Evolutionary conservation across 2,797 vertebrate species (phyloP).

Genomic region (Heliangelus exortis): DNA sequence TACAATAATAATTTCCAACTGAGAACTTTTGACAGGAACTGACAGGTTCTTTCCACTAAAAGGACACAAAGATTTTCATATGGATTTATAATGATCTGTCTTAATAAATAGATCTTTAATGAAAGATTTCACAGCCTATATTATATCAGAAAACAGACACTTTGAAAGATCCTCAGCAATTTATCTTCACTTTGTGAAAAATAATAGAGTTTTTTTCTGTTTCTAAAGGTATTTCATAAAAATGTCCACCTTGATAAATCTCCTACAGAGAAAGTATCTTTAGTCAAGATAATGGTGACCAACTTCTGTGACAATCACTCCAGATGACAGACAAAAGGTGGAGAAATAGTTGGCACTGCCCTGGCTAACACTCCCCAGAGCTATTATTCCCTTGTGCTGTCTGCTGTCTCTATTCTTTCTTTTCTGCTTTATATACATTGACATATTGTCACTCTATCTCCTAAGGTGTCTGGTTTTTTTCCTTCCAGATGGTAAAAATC

Average conservation of each 20-base stretch:
- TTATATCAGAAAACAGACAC: background rate
- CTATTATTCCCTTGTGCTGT: background rate
- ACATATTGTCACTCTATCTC: background rate
- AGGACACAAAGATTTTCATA: background rate
- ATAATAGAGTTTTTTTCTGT: background rate
- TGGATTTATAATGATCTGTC: background rate
- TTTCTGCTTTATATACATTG: background rate
- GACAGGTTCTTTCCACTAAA: background rate
- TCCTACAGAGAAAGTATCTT: background rate
- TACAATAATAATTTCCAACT: background rate
- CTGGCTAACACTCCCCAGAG: background rate
- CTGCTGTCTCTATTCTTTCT: background rate
- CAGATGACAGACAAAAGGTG: background rate
- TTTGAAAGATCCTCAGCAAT: background rate
- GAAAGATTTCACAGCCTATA: background rate
- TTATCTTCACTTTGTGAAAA: slow-evolving; percentile 1
- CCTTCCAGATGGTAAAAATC: background rate
- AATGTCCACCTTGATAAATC: background rate
- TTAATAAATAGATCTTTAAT: background rate
- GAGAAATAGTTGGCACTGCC: background rate
- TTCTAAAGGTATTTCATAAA: slow-evolving; percentile 29
- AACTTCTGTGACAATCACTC: background rate
- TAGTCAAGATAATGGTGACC: background rate
- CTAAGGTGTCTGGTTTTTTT: background rate
- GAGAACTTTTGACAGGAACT: background rate